Evolutionary conservation across 2,888 invertebrate genomes (phyloP), one percentile per base, ranked within the genome.

Genomic region (Ormia ochracea): DNA sequence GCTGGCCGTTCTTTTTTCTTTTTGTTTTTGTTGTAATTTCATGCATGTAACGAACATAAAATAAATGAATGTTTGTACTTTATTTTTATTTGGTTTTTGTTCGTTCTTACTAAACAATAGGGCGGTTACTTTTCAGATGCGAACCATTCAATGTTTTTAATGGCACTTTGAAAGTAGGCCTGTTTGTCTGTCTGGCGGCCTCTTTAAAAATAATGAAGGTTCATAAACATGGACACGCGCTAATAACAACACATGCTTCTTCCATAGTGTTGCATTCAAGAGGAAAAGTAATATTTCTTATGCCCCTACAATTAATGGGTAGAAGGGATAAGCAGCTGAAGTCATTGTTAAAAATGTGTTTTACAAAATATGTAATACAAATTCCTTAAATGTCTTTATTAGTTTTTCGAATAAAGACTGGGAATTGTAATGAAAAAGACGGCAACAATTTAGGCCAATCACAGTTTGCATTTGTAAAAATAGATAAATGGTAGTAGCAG

Each of bases 211-310:
- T 73, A 61, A 76, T 61, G 68, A 82, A 81, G 78, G 70, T 72
- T 77, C 73, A 81, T 82, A 82, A 82, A 84, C 82, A 82, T 82
- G 83, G 83, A 82, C 84, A 84, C 85, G 84, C 84, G 84, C 84
- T 85, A 85, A 84, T 85, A 84, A 84, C 82, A 84, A 84, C 84
- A 83, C 76, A 82, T 83, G 81, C 74, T 69, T 61, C 61, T 17
- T 52, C 48, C 48, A 17, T 69, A 28, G 48, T 38, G 33, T 48
- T 48, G 69, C 17, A 38, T 58, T 48, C 21, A 14, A 70, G 28
- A 21, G 38, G 17, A 38, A 58, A 19, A 14, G 43, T 31, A 43
- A 50, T 21, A 43, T 31, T 23, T 38, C 50, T 41, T 12, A 58
- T 58, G 36, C n/a, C 58, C 23, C 9, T 28, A 31, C 5, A 23